A percentile compares a stretch with the other conserved stretches of the same genome.
Conservation (phyloP, 2,888 invertebrate genomes). For the Drosophila paranaensis region DNA sequence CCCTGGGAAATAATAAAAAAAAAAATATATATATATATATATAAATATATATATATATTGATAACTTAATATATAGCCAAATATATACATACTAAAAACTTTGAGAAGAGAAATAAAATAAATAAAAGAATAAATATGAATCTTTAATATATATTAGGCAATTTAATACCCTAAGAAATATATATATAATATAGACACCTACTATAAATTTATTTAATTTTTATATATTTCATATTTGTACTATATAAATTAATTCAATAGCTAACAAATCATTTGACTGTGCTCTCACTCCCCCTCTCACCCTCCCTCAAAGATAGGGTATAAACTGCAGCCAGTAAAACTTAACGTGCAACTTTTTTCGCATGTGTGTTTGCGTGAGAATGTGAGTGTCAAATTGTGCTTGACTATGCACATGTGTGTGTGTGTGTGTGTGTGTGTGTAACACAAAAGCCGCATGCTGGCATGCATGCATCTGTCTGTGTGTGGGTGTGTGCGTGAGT, state of each 20-base stretch:
- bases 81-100: not conserved
- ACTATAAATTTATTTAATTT: too few relatives aligned
- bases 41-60: not conserved
- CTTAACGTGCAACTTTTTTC: slow-evolving; percentile 59
- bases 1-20: slow-evolving; percentile 1
- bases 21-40: not conserved
- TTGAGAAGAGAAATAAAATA: too few relatives aligned
- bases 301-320: not conserved
- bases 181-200: too few relatives aligned
- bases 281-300: not conserved
- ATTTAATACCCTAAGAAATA: too few relatives aligned
- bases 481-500: slow-evolving; percentile 9
- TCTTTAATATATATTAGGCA: not conserved
- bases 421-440: slow-evolving; percentile 25
- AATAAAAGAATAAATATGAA: not conserved
- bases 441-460: slow-evolving; percentile 54
- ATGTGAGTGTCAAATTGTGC: slow-evolving; percentile 21
- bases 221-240: too few relatives aligned
- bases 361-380: slow-evolving; percentile 15
- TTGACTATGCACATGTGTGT: slow-evolving; percentile 26
- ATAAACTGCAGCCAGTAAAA: slow-evolving; percentile 44
- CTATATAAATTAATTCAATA: not conserved
- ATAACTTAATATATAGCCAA: not conserved
- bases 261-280: not conserved
- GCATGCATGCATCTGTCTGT: slow-evolving; percentile 15